Evolutionary conservation across 2,888 invertebrate genomes (phyloP), one percentile per base, ranked within the genome.

Genomic region (Diarsia dahlii): DNA sequence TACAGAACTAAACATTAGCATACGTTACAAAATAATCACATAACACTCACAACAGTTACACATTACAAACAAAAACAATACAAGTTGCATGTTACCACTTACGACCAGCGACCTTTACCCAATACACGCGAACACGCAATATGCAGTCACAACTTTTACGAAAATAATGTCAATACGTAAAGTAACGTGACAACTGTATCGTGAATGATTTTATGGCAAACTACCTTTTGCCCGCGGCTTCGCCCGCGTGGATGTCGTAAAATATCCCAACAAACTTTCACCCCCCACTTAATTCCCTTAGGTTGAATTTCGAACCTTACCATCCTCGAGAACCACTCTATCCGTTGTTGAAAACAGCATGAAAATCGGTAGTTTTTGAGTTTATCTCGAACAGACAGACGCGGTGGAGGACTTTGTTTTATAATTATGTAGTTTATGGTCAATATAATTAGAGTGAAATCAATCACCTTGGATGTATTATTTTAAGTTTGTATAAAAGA

Each of bases 391-490:
- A 39, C 39, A 39, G 39, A 39, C 39, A 39, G 39, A 39, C 39
- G 39, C 8, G 39, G 39, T 8, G 6, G 8, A 39, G 39, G 39
- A 39, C 39, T 39, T 39, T 39, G 39, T 39, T 39, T 39, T 39
- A 39, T 6, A 39, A 39, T n/a, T n/a, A 39, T 39, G 39, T 39
- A 39, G 39, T 76, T 82, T 71, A 82, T 71, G 69, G 65, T 65
- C 76, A 71, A 71, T 80, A 80, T 80, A 71, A 76, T 80, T 72
- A 20, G 12, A 81, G 84, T 77, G 87, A 88, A 87, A 87, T 76
- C 87, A 79, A 76, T 88, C 74, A 79, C 88, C 86, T 87, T 86
- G 85, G 70, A 52, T 78, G 75, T 65, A 62, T 63, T 74, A 67
- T 79, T 81, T 75, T 66, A 65, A 70, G 56, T 54, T 54, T 70